These are phyloP conservation scores for Pterocles orientalis DNA, from an alignment of 2,113 vertebrate species.

Conservation along the genomic window DNA sequence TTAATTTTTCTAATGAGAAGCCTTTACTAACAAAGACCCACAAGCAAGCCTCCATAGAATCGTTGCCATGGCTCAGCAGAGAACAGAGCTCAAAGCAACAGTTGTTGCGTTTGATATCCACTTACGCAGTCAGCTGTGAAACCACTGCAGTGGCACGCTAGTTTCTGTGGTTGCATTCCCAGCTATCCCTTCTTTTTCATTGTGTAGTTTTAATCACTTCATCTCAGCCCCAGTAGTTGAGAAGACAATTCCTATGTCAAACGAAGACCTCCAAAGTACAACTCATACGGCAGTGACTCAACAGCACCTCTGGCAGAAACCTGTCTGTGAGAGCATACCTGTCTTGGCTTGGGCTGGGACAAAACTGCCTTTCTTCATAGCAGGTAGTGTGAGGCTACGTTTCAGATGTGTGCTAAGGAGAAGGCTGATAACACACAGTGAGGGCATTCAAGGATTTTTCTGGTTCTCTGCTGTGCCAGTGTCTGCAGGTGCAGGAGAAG, in stretches of 20 bases:
- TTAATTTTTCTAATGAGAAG: conserved; percentile 9
- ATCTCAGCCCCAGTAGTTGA: conserved; percentile 18
- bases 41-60: not conserved
- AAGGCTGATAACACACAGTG: too few relatives aligned
- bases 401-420: too few relatives aligned
- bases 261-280: not conserved
- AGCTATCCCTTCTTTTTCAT: conserved; percentile 21
- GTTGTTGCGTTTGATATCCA: conserved; percentile 21
- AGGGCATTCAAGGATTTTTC: too few relatives aligned
- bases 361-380: too few relatives aligned
- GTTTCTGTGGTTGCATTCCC: not conserved
- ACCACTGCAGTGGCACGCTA: not conserved
- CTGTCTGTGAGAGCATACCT: not conserved
- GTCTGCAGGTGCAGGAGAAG: too few relatives aligned
- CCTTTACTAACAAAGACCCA: not conserved
- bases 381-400: too few relatives aligned
- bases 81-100: conserved; percentile 22
- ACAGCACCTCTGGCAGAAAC: not conserved
- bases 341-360: too few relatives aligned
- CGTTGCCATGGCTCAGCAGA: not conserved
- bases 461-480: too few relatives aligned
- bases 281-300: not conserved
- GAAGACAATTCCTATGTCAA: not conserved
- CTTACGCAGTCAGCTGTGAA: conserved; percentile 1
- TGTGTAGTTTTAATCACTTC: not conserved